Evolutionary conservation across 2,113 vertebrate species (phyloP).

Genomic region (Pristiophorus japonicus): DNA sequence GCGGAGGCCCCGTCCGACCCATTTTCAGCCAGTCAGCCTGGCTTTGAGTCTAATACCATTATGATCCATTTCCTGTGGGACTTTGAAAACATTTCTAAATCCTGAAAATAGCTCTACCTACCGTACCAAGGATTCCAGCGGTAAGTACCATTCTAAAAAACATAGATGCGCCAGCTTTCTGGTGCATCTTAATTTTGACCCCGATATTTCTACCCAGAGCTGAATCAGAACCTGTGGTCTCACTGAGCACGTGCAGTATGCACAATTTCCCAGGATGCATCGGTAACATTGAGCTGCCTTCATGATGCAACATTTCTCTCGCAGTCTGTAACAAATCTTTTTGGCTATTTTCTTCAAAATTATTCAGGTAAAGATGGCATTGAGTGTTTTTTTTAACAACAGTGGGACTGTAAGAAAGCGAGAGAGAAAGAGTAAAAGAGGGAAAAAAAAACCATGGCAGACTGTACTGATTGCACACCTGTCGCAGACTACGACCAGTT

Average conservation of each 20-base stretch:
- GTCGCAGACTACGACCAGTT: neutral
- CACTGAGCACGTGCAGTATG: neutral
- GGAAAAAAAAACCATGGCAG: neutral
- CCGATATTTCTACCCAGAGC: neutral
- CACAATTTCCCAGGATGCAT: neutral
- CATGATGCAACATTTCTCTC: neutral
- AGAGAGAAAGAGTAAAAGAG: neutral
- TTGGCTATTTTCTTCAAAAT: neutral
- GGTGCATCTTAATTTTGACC: too few species aligned
- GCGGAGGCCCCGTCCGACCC: too few species aligned
- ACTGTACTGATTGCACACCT: neutral
- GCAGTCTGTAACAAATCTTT: neutral
- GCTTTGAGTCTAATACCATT: too few species aligned
- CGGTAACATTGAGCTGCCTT: neutral
- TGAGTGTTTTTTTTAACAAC: neutral
- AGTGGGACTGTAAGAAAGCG: neutral
- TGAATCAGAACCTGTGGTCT: neutral
- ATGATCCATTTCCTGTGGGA: too few species aligned
- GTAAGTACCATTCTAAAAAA: too few species aligned
- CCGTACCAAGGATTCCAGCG: too few species aligned
- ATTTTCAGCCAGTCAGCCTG: too few species aligned
- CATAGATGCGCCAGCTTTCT: too few species aligned
- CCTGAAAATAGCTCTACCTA: too few species aligned
- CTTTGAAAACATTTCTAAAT: too few species aligned
- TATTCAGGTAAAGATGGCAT: neutral